These are phyloP conservation scores for Alligator mississippiensis DNA, from an alignment of 2,113 vertebrate genomes.

Conservation along the genomic window DNA sequence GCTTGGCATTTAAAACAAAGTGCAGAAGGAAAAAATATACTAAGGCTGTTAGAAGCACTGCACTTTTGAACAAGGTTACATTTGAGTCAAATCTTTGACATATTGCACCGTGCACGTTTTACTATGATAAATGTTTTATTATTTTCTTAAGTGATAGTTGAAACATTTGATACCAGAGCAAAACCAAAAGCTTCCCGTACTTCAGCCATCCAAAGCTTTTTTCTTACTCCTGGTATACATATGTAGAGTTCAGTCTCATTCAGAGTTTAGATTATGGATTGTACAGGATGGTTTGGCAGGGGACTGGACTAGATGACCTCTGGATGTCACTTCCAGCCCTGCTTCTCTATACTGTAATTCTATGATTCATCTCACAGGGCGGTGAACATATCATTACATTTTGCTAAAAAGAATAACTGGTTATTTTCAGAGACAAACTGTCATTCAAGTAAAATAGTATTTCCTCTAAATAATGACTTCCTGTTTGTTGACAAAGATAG, in stretches of 20 bases:
- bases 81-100: slow-evolving; percentile 5
- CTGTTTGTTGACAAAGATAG: background rate
- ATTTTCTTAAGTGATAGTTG: background rate
- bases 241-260: no score
- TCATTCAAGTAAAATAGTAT: background rate
- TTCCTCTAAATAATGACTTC: background rate
- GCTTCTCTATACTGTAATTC: no score
- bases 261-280: no score
- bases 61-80: background rate
- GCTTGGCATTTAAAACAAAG: background rate
- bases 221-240: background rate
- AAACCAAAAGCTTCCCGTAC: background rate
- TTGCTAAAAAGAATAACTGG: background rate
- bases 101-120: background rate
- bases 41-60: background rate
- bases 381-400: slow-evolving; percentile 3
- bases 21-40: background rate
- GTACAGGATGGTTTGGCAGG: no score
- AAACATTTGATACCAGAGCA: background rate
- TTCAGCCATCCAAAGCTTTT: background rate
- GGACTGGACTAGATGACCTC: no score
- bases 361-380: background rate
- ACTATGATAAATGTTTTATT: background rate
- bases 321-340: no score
- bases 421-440: background rate